Conservation (phyloP, 1,140 invertebrate genomes). For the Drosophila dunni region DNA sequence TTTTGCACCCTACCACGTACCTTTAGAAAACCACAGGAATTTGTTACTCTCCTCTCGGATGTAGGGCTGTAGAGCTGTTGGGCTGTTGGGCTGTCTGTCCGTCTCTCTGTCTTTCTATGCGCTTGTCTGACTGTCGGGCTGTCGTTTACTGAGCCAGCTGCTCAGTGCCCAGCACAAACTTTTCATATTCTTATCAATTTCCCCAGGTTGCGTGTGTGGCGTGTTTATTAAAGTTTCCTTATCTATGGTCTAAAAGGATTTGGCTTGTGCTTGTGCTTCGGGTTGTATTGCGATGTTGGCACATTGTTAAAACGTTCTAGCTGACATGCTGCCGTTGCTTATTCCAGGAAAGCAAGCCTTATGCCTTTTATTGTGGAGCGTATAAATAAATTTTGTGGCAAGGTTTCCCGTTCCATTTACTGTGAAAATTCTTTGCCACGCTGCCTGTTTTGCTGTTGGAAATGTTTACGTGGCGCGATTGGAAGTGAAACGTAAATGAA, state of each 20-base stretch:
- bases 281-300: slow-evolving; percentile 59
- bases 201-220: slow-evolving; percentile 78
- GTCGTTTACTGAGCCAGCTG: slow-evolving; percentile 23
- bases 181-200: slow-evolving; percentile 82
- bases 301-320: slow-evolving; percentile 65
- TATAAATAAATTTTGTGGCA: slow-evolving; percentile 75
- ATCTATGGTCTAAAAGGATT: slow-evolving; percentile 79
- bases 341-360: slow-evolving; percentile 14
- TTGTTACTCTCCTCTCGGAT: background rate
- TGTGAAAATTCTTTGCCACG: too few relatives aligned
- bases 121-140: background rate
- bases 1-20: slow-evolving; percentile 26
- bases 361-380: slow-evolving; percentile 64
- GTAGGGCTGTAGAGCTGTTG: background rate
- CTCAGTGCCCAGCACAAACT: slow-evolving; percentile 62
- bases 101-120: background rate
- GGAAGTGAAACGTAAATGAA: slow-evolving; percentile 84
- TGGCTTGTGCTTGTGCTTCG: slow-evolving; percentile 41
- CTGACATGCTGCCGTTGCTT: slow-evolving; percentile 37
- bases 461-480: slow-evolving; percentile 78
- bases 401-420: background rate
- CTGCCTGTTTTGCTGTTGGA: slow-evolving; percentile 30
- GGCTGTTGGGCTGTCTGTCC: slow-evolving; percentile 2
- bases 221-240: slow-evolving; percentile 81
- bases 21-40: slow-evolving; percentile 10